Evolutionary conservation across 2,797 vertebrate species (phyloP), one percentile per base, ranked within the genome.

Genomic region (Acomys russatus): DNA sequence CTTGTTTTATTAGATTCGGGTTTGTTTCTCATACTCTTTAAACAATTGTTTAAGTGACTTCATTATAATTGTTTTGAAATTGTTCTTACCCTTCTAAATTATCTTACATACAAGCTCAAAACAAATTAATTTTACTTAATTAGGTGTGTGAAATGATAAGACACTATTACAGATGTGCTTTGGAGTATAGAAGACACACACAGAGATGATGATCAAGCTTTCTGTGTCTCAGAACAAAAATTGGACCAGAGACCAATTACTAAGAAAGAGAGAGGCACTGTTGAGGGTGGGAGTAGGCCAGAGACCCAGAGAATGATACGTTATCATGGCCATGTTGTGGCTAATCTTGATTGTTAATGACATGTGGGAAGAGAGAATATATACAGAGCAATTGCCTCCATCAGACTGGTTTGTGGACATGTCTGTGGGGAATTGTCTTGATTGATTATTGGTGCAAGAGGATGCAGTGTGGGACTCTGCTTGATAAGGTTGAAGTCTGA

Each of bases 1-100:
- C 63, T 88, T 78, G 70, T 90, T 90, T 85, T 73, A 38, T 88
- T 80, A 70, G 30, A 86, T 74, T 61, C 23, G 22, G 6, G 30
- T 70, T 84, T 51, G 66, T 76, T 84, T 95, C 82, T 79, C 14
- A 86, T 33, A 0, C 70, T 63, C 30, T 90, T 74, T 84, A 90
- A 77, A 83, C 54, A 90, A 76, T 76, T 54, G 14, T 2, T 92
- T 84, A 51, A 22, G 30, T 12, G 44, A 15, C 44, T 85, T 66
- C 18, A 17, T 44, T 73, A 30, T 14, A 80, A 78, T 73, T 83
- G 6, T 64, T 79, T 90, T 35, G 35, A 82, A 85, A 5, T 78
- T 73, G 79, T 12, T 22, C 90, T 90, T 90, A 33, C 22, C 54
- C 10, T 83, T 59, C 70, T 59, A 84, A 88, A 79, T 44, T 88